Evolutionary conservation across 2,113 vertebrate species (phyloP).

Genomic region (Paradoxurus hermaphroditus): DNA sequence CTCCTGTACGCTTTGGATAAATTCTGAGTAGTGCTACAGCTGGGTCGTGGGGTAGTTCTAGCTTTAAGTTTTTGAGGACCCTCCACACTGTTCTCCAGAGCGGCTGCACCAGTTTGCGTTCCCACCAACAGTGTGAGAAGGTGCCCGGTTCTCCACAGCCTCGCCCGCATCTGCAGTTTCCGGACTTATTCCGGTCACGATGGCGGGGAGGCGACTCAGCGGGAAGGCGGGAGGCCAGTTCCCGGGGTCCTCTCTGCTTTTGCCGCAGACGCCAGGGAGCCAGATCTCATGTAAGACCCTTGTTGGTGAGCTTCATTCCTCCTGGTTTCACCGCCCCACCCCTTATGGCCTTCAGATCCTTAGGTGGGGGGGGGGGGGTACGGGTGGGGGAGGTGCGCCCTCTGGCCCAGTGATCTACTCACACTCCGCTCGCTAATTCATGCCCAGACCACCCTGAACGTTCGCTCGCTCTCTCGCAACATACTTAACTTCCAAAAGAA

Average conservation of each 20-base stretch:
- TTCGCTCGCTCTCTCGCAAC: fast-evolving
- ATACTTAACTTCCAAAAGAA: fast-evolving
- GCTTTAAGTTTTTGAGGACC: too few relatives aligned
- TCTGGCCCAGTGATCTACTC: fast-evolving
- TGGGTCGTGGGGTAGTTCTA: too few relatives aligned
- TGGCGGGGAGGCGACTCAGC: fast-evolving
- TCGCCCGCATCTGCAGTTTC: too few relatives aligned
- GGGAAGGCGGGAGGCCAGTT: fast-evolving
- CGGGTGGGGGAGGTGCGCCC: too few relatives aligned
- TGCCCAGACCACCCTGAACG: fast-evolving
- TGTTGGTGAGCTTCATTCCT: fast-evolving
- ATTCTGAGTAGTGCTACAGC: too few relatives aligned
- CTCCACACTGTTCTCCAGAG: too few relatives aligned
- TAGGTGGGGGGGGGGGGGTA: too few relatives aligned
- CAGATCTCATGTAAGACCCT: neutral
- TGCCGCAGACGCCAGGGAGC: fast-evolving
- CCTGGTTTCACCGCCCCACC: neutral
- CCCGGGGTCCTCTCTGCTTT: neutral
- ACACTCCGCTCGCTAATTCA: fast-evolving
- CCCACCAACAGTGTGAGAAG: too few relatives aligned
- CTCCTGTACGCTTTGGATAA: too few relatives aligned
- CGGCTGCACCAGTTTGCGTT: too few relatives aligned
- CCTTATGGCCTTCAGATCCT: neutral
- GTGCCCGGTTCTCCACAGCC: too few relatives aligned
- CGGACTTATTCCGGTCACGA: neutral